Base-by-base conservation (phyloP, 2,113 vertebrate species). In the Nanger granti region DNA sequence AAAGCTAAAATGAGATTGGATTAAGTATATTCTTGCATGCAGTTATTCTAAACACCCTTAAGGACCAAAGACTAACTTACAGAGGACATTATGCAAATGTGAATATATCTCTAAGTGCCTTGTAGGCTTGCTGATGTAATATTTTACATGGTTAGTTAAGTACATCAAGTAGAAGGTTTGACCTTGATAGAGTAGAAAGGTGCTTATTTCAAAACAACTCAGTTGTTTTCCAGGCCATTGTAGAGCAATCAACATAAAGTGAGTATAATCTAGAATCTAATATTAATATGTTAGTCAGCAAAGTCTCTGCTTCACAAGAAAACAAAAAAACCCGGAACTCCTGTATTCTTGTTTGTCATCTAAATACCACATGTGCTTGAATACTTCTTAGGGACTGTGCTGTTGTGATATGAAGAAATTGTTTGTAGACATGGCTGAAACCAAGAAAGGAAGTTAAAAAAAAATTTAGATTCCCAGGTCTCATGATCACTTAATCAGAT, bases 51-150 rank as follows among this genome's bases (percentile, higher is more conserved):
- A 99, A 99, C 99, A 99, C 99, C 99, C 99, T 99, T 99, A 99
- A 99, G 99, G 99, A 99, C 99, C 98, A 99, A 99, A 99, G 99
- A 99, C 98, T 99, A 99, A 99, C 99, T 99, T 99, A 99, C 99
- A 99, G 99, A 99, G 99, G 99, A 99, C 99, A 99, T 99, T 99
- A 99, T 99, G 99, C 99, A 99, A 99, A 99, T 99, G 98, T 97
- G 99, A 98, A 98, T 98, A 98, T 99, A 99, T 99, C 99, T 99
- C 98, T 98, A 98, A 99, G 99, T 99, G 99, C 99, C 99, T 99
- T 83, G 97, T 99, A 99, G 99, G 99, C 99, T 99, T 99, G 99
- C 99, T 99, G 98, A 99, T 99, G 99, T 99, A 99, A 99, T 99
- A 99, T 99, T 99, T 99, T 99, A 98, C 99, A 99, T 99, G 99